A percentile compares a stretch with the other conserved stretches of the same genome.
Conservation (phyloP, 92 coral and sea anemone genomes). For the Actinostola sp. region DNA sequence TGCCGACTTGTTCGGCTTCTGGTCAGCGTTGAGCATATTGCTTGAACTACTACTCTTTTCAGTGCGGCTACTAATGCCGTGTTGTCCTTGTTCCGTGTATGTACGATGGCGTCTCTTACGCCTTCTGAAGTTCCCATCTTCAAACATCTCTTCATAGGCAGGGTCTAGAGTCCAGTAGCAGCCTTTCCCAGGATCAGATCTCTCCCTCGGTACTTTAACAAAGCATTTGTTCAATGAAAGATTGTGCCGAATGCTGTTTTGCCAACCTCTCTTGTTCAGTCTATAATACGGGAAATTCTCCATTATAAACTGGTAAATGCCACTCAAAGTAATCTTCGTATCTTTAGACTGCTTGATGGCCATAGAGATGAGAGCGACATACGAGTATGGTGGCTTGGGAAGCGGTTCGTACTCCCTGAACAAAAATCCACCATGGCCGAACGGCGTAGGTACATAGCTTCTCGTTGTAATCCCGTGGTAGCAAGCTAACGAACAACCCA, state of each 20-base stretch:
- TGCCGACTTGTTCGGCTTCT: too few species aligned
- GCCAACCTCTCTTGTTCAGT: conserved; percentile 98
- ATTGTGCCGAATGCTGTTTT: conserved; percentile 96
- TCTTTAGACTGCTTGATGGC: conserved; percentile 95
- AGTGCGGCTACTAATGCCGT: neutral
- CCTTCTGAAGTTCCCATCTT: conserved; percentile 94
- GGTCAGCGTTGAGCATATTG: neutral
- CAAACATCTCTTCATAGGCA: conserved; percentile 95
- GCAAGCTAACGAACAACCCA: conserved; percentile 9
- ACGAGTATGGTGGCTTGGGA: conserved; percentile 98
- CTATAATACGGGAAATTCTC: conserved; percentile 96
- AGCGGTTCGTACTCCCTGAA: conserved; percentile 52
- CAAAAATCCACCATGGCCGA: conserved; percentile 8
- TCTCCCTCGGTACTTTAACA: conserved; percentile 90
- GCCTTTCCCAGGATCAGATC: conserved; percentile 97
- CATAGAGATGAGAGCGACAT: conserved; percentile 94
- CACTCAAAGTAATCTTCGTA: conserved; percentile 85
- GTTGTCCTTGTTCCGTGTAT: neutral
- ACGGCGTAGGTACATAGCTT: conserved; percentile 17
- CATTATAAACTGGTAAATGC: conserved; percentile 95
- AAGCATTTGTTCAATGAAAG: conserved; percentile 95
- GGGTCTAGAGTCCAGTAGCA: conserved; percentile 97
- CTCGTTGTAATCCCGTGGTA: conserved; percentile 19
- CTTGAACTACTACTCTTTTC: neutral
- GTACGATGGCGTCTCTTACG: conserved; percentile 75